These are phyloP conservation scores for Calcarius ornatus DNA, from an alignment of 2,113 vertebrate genomes.

Conservation along the genomic window DNA sequence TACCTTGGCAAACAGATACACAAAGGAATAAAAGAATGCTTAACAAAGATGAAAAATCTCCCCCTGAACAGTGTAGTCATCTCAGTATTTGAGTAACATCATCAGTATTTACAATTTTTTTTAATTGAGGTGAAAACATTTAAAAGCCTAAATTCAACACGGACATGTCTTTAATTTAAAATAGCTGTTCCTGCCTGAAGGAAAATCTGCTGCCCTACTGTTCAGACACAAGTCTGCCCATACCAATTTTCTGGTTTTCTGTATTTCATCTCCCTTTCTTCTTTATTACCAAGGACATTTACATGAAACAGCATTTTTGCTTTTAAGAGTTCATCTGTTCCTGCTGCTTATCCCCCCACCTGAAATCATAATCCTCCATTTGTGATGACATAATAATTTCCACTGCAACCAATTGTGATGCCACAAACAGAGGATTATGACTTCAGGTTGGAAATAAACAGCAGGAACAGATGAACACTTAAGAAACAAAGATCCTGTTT, in stretches of 20 bases:
- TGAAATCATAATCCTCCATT: slow-evolving; percentile 47
- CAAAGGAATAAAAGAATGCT: background rate
- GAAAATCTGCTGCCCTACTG: slow-evolving; percentile 28
- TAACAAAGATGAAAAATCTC: background rate
- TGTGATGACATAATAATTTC: slow-evolving; percentile 45
- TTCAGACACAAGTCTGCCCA: slow-evolving; percentile 9
- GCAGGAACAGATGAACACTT: slow-evolving; percentile 47
- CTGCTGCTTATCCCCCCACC: slow-evolving; percentile 41
- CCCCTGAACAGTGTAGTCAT: background rate
- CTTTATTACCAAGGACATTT: slow-evolving; percentile 37
- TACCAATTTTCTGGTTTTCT: slow-evolving; percentile 35
- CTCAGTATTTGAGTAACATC: background rate
- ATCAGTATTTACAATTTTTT: background rate
- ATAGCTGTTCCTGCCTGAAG: slow-evolving; percentile 41
- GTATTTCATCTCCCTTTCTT: slow-evolving; percentile 18
- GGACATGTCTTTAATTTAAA: slow-evolving; percentile 30
- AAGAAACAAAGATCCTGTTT: slow-evolving; percentile 65
- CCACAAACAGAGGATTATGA: slow-evolving; percentile 8
- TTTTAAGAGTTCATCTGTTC: slow-evolving; percentile 51
- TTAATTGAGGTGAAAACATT: background rate
- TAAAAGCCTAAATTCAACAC: background rate
- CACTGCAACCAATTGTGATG: slow-evolving; percentile 37
- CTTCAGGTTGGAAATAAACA: slow-evolving; percentile 42
- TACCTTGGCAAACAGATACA: background rate
- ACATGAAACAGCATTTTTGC: slow-evolving; percentile 28